Base-by-base conservation (phyloP, 2,113 vertebrate genomes). In the Lophotis ruficrista region DNA sequence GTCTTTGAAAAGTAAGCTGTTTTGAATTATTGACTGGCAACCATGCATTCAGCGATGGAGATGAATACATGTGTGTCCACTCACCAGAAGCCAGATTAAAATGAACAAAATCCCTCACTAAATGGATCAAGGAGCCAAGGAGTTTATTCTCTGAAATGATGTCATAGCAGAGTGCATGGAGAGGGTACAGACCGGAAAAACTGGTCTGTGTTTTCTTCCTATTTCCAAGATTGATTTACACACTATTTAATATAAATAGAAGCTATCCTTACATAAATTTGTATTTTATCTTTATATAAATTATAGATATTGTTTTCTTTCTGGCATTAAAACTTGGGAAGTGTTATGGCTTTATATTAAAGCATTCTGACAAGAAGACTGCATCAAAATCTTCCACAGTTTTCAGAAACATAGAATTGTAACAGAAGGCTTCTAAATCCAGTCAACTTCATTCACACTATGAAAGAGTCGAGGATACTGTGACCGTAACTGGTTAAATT, bases 81-180 rank as follows among this genome's bases (percentile, higher is more conserved):
- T 95, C 83, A 92, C 88, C 80, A 95, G 87, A 84, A 92, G 81
- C 81, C 72, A 87, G 82, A 89, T 95, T 83, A 95, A 91, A 96
- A 94, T 87, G 58, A 89, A 47, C 84, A 84, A 93, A 95, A 94
- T 94, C 91, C 89, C 57, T 81, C 23, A 19, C 72, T 96, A 94
- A 95, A 93, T 97, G 89, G 87, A 97, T 96, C 89, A 94, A 58
- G 71, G 38, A 83, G 83, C 82, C 92, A 79, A 93, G 84, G 90
- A 90, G 77, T 94, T 95, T 90, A 89, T 94, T 92, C 73, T 94
- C 75, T 96, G 88, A 90, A 71, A 71, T 90, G 70, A 84, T 92
- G 91, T 88, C 86, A 75, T 94, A 51, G 66, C 53, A 86, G 69
- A 79, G 56, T 87, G 73, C 85, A 65, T 43, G 35, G 47, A 58